These are phyloP conservation scores for Acanthosepion pharaonis DNA, from an alignment of 2,888 invertebrate species.

Conservation along the genomic window DNA sequence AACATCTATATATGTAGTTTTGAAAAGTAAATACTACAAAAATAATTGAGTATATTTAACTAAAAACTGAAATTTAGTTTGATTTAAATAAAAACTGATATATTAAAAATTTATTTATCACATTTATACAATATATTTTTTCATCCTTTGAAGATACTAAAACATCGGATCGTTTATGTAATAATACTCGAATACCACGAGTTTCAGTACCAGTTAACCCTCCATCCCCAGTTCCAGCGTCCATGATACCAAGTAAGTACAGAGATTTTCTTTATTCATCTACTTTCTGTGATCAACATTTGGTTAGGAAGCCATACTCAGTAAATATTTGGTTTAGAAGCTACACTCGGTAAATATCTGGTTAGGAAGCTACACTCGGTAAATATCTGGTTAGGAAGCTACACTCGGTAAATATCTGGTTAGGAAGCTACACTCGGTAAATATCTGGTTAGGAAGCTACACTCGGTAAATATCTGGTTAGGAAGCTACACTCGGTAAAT, in stretches of 20 bases:
- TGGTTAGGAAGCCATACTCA: not conserved
- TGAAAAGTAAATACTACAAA: no score
- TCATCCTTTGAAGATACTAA: not conserved
- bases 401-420: not conserved
- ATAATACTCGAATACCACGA: slow-evolving; percentile 14
- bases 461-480: not conserved
- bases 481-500: not conserved
- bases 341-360: not conserved
- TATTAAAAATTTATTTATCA: not conserved
- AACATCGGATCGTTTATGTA: not conserved
- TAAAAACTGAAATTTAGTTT: no score
- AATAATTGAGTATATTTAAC: no score
- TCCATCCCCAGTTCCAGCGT: not conserved
- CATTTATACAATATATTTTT: no score
- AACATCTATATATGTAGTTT: no score
- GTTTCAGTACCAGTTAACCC: not conserved
- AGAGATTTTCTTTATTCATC: not conserved
- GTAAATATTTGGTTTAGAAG: not conserved
- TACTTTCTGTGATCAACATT: not conserved
- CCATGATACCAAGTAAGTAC: not conserved
- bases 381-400: not conserved
- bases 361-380: not conserved
- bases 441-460: not conserved
- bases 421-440: not conserved
- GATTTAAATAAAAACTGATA: no score